Evolutionary conservation across 2,113 vertebrate genomes (phyloP).

Genomic region (Poeciliopsis retropinna): DNA sequence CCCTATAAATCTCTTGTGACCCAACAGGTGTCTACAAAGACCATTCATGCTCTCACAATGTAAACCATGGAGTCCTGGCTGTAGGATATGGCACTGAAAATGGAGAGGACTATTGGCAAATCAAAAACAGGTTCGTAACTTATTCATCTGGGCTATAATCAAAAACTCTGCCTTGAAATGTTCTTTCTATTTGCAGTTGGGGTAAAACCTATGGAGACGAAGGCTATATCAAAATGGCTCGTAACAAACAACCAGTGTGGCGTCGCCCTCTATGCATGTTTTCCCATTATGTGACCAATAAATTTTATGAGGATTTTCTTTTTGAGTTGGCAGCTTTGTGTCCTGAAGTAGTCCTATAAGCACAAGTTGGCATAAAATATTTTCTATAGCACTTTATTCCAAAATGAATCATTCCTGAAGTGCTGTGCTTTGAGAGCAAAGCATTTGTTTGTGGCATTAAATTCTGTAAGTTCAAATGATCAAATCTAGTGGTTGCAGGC

Average conservation of each 20-base stretch:
- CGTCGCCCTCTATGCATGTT: slow-evolving; percentile 64
- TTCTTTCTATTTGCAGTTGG: slow-evolving; percentile 56
- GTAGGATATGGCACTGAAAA: slow-evolving; percentile 82
- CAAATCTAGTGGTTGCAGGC: too few species aligned
- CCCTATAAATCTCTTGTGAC: not conserved
- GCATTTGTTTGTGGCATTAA: too few species aligned
- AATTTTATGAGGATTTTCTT: too few species aligned
- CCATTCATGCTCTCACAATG: slow-evolving; percentile 67
- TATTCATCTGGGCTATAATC: not conserved
- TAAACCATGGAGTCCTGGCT: slow-evolving; percentile 83
- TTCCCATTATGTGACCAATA: slow-evolving; percentile 65
- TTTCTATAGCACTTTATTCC: too few species aligned
- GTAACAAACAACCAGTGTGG: slow-evolving; percentile 75
- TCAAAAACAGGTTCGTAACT: slow-evolving; percentile 87
- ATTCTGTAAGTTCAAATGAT: too few species aligned
- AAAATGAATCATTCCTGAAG: too few species aligned
- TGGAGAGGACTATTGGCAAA: slow-evolving; percentile 85
- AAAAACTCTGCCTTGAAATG: not conserved
- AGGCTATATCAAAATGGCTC: slow-evolving; percentile 77
- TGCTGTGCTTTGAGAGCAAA: too few species aligned
- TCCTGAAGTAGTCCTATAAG: too few species aligned
- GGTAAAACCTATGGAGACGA: slow-evolving; percentile 62
- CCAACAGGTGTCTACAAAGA: slow-evolving; percentile 84
- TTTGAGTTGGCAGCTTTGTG: too few species aligned
- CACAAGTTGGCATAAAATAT: too few species aligned